Conservation (phyloP, 2,113 vertebrate species). For the Poeciliopsis prolifica region DNA sequence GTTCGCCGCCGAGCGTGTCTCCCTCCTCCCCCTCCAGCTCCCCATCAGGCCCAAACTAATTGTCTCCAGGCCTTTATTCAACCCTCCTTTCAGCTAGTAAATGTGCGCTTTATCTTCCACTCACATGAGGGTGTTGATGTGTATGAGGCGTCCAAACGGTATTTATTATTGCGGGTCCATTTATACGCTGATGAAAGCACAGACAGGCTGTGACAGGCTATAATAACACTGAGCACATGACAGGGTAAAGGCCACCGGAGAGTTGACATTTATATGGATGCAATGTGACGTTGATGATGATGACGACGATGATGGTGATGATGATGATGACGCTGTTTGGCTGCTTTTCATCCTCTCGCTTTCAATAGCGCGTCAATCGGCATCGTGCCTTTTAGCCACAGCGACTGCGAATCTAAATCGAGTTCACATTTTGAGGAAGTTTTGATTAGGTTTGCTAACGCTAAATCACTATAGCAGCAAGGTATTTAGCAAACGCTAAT, state of each 20-base stretch:
- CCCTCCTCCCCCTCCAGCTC: not conserved
- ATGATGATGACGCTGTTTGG: slow-evolving; percentile 10
- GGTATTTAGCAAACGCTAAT: too few relatives aligned
- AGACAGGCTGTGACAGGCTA: slow-evolving; percentile 39
- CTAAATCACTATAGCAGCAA: too few relatives aligned
- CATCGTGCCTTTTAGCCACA: not conserved
- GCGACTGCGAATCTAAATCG: slow-evolving; percentile 4
- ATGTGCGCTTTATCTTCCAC: slow-evolving; percentile 35
- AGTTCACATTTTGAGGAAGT: slow-evolving; percentile 8
- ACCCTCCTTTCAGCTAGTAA: slow-evolving; percentile 20
- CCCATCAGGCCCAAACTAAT: slow-evolving; percentile 44
- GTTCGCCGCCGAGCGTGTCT: slow-evolving; percentile 37
- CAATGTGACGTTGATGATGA: slow-evolving; percentile 12
- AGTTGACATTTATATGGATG: slow-evolving; percentile 48
- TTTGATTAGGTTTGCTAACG: not conserved
- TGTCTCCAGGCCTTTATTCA: slow-evolving; percentile 56
- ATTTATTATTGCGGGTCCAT: slow-evolving; percentile 21
- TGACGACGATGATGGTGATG: not conserved
- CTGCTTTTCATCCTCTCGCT: not conserved
- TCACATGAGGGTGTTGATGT: slow-evolving; percentile 15
- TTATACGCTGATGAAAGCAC: slow-evolving; percentile 31
- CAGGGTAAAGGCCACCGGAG: slow-evolving; percentile 27
- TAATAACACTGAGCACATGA: slow-evolving; percentile 34
- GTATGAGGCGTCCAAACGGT: slow-evolving; percentile 6
- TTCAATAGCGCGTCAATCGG: slow-evolving; percentile 21